Conservation (phyloP, 2,113 vertebrate species). For the Macrotus californicus region DNA sequence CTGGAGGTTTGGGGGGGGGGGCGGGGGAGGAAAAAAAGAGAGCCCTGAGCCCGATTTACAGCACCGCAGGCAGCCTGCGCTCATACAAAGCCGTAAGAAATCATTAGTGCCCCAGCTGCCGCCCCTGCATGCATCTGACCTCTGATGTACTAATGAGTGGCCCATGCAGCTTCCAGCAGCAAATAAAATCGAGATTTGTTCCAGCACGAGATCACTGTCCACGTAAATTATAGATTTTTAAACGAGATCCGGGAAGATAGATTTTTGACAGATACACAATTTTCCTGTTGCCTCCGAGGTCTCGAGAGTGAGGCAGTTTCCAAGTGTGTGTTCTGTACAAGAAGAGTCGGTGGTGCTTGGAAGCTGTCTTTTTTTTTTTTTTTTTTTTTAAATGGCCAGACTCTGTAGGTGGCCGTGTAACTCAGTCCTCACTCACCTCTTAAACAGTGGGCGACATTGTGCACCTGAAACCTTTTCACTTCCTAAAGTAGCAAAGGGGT, state of each 20-base stretch:
- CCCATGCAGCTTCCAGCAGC: constrained; percentile 75
- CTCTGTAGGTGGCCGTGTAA: constrained; percentile 28
- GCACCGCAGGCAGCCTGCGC: constrained; percentile 72
- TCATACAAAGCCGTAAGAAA: constrained; percentile 76
- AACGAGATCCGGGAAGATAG: background rate
- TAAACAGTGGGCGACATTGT: background rate
- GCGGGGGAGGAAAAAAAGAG: constrained; percentile 62
- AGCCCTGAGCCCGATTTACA: constrained; percentile 73
- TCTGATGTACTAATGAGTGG: constrained; percentile 76
- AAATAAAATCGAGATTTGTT: constrained; percentile 72
- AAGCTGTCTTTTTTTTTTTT: background rate
- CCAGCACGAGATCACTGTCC: constrained; percentile 48
- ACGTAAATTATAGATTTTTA: constrained; percentile 22
- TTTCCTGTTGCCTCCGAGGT: background rate
- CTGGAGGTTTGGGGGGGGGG: constrained; percentile 2
- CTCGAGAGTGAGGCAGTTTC: background rate
- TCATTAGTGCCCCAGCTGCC: constrained; percentile 81
- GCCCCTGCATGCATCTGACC: constrained; percentile 71
- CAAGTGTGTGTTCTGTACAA: background rate
- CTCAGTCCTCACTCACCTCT: background rate
- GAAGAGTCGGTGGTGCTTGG: too few species aligned
- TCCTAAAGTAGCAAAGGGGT: background rate
- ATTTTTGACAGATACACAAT: background rate
- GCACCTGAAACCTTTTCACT: background rate
- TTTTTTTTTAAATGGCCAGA: background rate